Conservation (phyloP, 2,113 vertebrate species). For the Cryptoleucopteryx plumbea region DNA sequence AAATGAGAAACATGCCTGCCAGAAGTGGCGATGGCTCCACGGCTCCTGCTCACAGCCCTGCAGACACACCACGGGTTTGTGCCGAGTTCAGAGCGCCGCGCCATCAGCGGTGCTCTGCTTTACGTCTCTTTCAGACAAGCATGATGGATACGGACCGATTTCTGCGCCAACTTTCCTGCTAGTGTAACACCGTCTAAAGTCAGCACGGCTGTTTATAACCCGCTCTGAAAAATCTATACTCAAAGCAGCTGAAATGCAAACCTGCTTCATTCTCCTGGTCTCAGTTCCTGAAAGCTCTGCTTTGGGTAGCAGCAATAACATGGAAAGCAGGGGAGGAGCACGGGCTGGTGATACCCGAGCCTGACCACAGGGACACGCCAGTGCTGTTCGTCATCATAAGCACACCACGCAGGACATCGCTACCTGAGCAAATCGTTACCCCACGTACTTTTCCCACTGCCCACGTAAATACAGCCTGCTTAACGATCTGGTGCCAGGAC, state of each 20-base stretch:
- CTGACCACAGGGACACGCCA: accelerated
- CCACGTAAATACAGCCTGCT: not conserved
- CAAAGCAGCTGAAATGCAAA: not conserved
- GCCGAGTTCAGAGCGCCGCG: accelerated
- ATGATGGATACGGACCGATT: accelerated
- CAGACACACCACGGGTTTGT: accelerated
- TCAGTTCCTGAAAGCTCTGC: not conserved
- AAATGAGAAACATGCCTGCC: accelerated
- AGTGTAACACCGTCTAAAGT: not conserved
- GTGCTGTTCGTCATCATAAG: too few species aligned
- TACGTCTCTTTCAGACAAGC: accelerated
- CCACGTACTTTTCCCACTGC: not conserved
- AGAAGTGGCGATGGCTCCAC: accelerated
- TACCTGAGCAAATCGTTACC: not conserved
- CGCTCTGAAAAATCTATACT: not conserved
- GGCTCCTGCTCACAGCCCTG: not conserved
- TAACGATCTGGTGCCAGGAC: not conserved
- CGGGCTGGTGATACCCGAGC: not conserved
- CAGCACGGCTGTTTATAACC: not conserved
- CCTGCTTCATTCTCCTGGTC: not conserved
- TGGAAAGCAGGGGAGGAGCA: not conserved
- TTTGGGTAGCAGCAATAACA: too few species aligned
- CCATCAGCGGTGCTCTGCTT: not conserved
- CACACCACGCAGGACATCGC: accelerated
- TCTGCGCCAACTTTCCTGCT: not conserved